Conservation (phyloP, 1,140 invertebrate genomes). For the Orius laevigatus region DNA sequence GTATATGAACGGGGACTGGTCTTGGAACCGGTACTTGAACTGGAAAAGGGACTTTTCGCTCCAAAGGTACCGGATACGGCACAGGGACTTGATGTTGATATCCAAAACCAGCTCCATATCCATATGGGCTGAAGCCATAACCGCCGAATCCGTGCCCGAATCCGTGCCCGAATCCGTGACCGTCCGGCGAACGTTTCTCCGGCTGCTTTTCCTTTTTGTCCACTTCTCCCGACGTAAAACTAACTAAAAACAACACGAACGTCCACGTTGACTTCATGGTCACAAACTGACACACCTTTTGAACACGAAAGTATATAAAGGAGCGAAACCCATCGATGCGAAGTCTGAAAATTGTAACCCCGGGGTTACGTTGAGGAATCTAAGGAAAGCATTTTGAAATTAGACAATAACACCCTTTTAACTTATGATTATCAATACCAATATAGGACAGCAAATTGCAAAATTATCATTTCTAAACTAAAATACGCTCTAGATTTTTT, state of each 20-base stretch:
- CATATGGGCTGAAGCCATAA: conserved; percentile 2
- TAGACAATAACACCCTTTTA: no score
- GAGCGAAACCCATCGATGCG: no score
- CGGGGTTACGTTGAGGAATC: no score
- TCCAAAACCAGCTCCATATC: background rate
- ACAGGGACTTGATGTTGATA: conserved; percentile 6
- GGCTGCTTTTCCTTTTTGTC: conserved; percentile 3
- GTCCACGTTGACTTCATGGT: conserved; percentile 1
- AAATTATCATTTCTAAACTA: no score
- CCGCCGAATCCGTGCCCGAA: background rate
- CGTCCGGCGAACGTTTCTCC: conserved; percentile 5
- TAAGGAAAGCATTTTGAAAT: no score
- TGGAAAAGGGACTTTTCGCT: conserved; percentile 5
- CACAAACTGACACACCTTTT: no score
- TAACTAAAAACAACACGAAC: conserved; percentile 3
- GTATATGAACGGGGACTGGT: conserved; percentile 9
- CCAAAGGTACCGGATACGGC: conserved; percentile 7
- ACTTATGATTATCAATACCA: no score
- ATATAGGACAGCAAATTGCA: no score
- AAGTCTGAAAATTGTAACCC: no score
- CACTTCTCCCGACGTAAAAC: background rate
- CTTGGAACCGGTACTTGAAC: conserved; percentile 8
- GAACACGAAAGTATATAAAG: no score
- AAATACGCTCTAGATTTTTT: no score
- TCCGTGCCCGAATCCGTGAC: background rate